Conservation (phyloP, 2,797 vertebrate species). For the Podarcis lilfordi region DNA sequence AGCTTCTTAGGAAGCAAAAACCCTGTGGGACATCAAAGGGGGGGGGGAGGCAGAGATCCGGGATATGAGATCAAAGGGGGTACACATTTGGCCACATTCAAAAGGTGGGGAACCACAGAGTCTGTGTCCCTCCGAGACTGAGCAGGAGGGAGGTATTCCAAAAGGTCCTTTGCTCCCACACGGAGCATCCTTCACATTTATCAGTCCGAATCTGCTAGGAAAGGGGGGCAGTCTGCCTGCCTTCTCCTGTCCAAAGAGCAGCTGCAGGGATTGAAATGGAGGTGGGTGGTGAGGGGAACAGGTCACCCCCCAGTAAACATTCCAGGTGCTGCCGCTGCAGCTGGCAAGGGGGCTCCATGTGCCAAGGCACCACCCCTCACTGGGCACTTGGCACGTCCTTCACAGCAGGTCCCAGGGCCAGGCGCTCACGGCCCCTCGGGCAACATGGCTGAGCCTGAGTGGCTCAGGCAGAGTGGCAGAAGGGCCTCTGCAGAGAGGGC, state of each 20-base stretch:
- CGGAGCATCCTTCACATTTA: not conserved
- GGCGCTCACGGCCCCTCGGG: not conserved
- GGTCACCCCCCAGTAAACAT: not conserved
- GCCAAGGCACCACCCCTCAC: not conserved
- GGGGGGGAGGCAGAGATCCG: not conserved
- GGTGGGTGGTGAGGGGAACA: not conserved
- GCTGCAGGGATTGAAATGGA: not conserved
- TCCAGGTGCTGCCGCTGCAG: no score
- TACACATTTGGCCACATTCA: not conserved
- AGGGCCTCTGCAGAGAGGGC: not conserved
- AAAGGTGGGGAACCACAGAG: not conserved
- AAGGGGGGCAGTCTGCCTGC: not conserved
- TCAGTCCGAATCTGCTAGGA: not conserved
- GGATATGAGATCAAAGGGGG: not conserved
- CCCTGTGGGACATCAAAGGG: not conserved
- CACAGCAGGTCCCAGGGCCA: not conserved
- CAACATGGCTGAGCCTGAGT: no score
- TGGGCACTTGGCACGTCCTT: not conserved
- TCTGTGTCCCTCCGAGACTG: not conserved
- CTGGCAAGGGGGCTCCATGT: no score
- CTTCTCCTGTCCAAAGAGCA: not conserved
- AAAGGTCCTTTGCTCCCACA: not conserved
- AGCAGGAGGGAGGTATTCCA: not conserved
- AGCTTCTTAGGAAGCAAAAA: not conserved
- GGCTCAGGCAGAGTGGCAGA: no score